phyloP scores from a whole-genome alignment of 2,888 invertebrate species.

The Cosmia pyralina region DNA sequence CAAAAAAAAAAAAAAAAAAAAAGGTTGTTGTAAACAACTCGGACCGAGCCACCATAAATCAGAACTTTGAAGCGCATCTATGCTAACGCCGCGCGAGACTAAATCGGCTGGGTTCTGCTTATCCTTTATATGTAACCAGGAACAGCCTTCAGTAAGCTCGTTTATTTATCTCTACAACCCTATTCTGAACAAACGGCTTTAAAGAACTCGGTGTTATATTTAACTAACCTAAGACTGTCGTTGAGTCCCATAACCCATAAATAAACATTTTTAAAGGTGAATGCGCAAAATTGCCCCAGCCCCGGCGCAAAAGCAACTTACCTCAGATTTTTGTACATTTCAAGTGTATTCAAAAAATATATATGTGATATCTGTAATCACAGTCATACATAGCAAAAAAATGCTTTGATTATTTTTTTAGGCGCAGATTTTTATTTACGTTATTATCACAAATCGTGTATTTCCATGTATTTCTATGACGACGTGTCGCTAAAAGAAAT shows the following conservation, averaged over 20 bases:
- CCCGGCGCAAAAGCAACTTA: too few relatives aligned
- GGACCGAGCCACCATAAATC: slow-evolving; percentile 32
- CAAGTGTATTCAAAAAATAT: too few relatives aligned
- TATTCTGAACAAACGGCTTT: slow-evolving; percentile 17
- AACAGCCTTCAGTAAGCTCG: neutral
- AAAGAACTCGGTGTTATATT: slow-evolving; percentile 7
- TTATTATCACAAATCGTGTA: too few relatives aligned
- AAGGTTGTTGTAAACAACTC: neutral
- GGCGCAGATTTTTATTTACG: too few relatives aligned
- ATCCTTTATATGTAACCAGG: slow-evolving; percentile 12
- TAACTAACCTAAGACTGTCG: neutral
- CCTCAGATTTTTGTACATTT: too few relatives aligned
- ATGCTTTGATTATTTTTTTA: too few relatives aligned
- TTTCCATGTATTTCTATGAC: too few relatives aligned
- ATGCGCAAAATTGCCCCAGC: too few relatives aligned
- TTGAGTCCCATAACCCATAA: slow-evolving; percentile 10
- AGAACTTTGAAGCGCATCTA: neutral
- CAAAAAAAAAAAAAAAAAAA: too few relatives aligned
- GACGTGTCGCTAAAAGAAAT: too few relatives aligned
- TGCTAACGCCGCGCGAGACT: slow-evolving; percentile 9
- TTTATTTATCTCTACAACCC: slow-evolving; percentile 4
- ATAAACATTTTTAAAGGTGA: slow-evolving; percentile 5
- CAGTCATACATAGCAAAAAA: too few relatives aligned
- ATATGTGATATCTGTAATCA: too few relatives aligned
- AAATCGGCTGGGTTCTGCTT: slow-evolving; percentile 32